Base-by-base conservation (phyloP, 2,113 vertebrate species). In the Trogon melanurus region DNA sequence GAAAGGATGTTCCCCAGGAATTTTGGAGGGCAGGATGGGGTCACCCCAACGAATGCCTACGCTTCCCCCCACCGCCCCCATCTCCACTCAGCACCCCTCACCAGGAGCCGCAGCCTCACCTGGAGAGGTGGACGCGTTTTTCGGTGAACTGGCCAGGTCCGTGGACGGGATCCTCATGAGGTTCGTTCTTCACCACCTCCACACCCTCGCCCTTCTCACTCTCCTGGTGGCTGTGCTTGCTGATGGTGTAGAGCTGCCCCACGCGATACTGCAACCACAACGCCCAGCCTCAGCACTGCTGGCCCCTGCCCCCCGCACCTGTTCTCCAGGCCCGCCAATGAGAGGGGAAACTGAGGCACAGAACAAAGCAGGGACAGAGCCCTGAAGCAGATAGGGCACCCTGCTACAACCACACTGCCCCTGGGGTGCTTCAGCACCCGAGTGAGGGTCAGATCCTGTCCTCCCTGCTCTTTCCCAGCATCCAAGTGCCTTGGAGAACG, bases 221-320 rank as follows among this genome's bases (percentile, higher is more conserved):
- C 98, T 99, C 98, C 97, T 99, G 99, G 72, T 98, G 98, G 93
- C 99, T 98, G 98, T 99, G 99, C 95, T 99, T 99, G 93, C 98
- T 99, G 98, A 99, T 99, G 98, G 99, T 99, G 95, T 99, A 99
- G 85, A 99, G 98, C 98, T 99, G 99, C 34, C 99, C 99, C 16
- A 99, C 98, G 66, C 97, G 98, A 93, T 99, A 99, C 98, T 98
- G 97, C 79, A 50, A 73, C 12, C 75, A 87, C 45, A 89, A 71
- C 1, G 4, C 54, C 70, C 1, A 0, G 17, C 50, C 83, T 95
- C 89, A 96, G 89, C 41, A 0, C 65, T 4, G 18, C 85, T 60
- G 2, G 4, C 10, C 9, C 58, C 65, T 27, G 74, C 36, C 60
- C 41, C 58, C 6, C 0, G 13, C 1, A 17, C 11, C 41, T 41